A percentile compares a stretch with the other conserved stretches of the same genome.
Conservation (phyloP, 2,113 vertebrate genomes). For the Manacus vitellinus region DNA sequence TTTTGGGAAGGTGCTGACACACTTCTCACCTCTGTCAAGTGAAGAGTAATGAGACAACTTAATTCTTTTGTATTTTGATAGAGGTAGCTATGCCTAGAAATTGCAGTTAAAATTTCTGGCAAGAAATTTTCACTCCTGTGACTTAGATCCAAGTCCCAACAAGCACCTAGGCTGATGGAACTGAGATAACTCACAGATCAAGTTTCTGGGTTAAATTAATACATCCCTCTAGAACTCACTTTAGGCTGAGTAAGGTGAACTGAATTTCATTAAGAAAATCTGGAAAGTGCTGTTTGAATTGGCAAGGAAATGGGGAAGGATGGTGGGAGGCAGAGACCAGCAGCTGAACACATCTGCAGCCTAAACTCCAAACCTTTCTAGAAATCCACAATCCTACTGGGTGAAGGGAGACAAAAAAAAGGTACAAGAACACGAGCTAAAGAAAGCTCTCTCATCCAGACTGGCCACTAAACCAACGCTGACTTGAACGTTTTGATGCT, state of each 20-base stretch:
- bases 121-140: neutral
- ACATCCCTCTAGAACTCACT: neutral
- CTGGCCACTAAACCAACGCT: constrained; percentile 10
- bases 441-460: neutral
- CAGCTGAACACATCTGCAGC: constrained; percentile 24
- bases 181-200: constrained; percentile 39
- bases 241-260: constrained; percentile 13
- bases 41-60: neutral
- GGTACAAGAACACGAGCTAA: neutral
- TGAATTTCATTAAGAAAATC: constrained; percentile 60
- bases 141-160: constrained; percentile 29
- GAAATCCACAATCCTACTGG: neutral
- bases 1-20: neutral
- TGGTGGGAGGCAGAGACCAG: constrained; percentile 9
- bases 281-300: constrained; percentile 44
- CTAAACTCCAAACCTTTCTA: neutral
- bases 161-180: constrained; percentile 15
- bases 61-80: neutral
- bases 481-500: constrained; percentile 31
- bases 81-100: neutral
- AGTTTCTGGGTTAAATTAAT: constrained; percentile 47
- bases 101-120: constrained; percentile 31
- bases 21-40: constrained; percentile 11
- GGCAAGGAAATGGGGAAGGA: constrained; percentile 13
- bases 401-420: neutral